Evolutionary conservation across 2,797 vertebrate species (phyloP), one percentile per base, ranked within the genome.

Genomic region (Pyrrhura leucotis): DNA sequence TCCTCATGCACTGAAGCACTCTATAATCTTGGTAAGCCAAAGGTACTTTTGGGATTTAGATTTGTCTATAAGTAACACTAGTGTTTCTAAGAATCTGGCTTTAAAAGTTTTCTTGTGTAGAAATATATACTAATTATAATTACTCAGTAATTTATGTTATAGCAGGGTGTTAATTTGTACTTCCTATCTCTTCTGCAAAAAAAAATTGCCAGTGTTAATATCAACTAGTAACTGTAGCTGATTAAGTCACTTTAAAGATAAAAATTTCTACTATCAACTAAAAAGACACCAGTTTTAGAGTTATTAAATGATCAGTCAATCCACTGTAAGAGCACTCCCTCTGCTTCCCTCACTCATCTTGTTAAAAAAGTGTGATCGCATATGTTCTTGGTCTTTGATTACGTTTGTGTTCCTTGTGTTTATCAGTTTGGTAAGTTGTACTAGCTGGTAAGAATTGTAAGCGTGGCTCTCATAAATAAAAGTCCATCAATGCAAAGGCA

Each of bases 1-100:
- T 99, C 99, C 2, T 99, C 99, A 29, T 99, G 99, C 97, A 99
- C 99, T 2, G 99, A 99, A 97, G 99, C 99, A 10, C 99, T 99
- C 87, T 99, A 99, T 94, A 99, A 99, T 97, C 98, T 99, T 93
- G 99, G 99, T 99, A 93, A 98, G 98, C 92, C 39, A 77, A 84
- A 95, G 44, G 19, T 85, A 44, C 58, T 92, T 86, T 74, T 69
- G 62, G 66, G 40, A 59, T 84, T 90, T 53, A 62, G 35, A 21
- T 91, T 74, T 86, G 28, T 58, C 29, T 77, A 42, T 89, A 68
- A 31, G 20, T 67, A 76, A n/a, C n/a, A 8, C 4, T 62, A 19
- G 6, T 40, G 22, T 62, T 88, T 86, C 67, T 90, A 61, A 80
- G 37, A 91, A 61, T 90, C 53, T 87, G 26, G 10, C 54, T 89